phyloP scores from a whole-genome alignment of 92 coral and sea anemone genomes.

The Heteractis magnifica region DNA sequence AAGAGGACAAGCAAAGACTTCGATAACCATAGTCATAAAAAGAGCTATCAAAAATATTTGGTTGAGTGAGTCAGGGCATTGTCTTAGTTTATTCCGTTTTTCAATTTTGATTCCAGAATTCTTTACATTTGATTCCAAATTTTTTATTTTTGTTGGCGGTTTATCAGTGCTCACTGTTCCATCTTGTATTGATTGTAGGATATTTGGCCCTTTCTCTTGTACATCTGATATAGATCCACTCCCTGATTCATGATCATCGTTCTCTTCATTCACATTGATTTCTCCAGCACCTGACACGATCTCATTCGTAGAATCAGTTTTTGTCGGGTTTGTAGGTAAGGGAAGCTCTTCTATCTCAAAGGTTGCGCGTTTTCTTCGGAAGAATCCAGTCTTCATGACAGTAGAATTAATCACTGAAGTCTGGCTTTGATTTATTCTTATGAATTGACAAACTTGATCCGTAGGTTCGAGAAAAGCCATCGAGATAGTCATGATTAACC shows the following conservation, averaged over 20 bases:
- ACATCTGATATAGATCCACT: constrained; percentile 19
- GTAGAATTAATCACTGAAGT: constrained; percentile 79
- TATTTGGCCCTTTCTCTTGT: not conserved
- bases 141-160: not conserved
- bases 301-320: not conserved
- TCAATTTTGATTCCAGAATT: constrained; percentile 37
- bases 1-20: constrained; percentile 67
- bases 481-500: constrained; percentile 91
- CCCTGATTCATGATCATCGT: constrained; percentile 22
- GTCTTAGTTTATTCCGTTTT: constrained; percentile 56
- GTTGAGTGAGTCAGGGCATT: constrained; percentile 50
- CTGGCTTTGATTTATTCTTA: constrained; percentile 64
- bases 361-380: constrained; percentile 58
- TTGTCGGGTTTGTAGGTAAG: not conserved
- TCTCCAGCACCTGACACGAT: constrained; percentile 42
- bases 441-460: constrained; percentile 79
- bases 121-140: not conserved
- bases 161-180: not conserved
- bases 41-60: constrained; percentile 66
- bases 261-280: not conserved
- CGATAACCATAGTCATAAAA: constrained; percentile 54
- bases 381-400: constrained; percentile 87
- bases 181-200: not conserved
- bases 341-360: constrained; percentile 40
- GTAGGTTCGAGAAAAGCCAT: constrained; percentile 97